Evolutionary conservation across 2,797 vertebrate species (phyloP).

Genomic region (Mallotus villosus): DNA sequence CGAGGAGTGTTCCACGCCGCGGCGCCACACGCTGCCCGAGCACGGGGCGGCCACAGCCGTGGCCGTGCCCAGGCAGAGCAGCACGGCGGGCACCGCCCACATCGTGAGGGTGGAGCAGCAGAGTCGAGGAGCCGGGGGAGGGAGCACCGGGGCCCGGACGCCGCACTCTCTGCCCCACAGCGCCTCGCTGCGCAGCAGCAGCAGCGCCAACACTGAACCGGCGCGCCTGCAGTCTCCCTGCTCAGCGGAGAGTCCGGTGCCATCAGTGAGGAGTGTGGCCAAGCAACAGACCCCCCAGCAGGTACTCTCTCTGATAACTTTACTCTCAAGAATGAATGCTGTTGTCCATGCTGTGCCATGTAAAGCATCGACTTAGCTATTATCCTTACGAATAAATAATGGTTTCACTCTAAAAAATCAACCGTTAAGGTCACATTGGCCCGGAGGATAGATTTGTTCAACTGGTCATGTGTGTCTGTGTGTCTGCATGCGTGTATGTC

Average conservation of each 20-base stretch:
- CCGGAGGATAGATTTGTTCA: neutral
- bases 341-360: too few relatives aligned
- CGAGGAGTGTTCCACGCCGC: conserved; percentile 73
- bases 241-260: conserved; percentile 80
- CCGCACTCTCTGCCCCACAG: conserved; percentile 78
- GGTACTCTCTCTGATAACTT: conserved; percentile 57
- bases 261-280: conserved; percentile 74
- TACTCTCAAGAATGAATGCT: neutral
- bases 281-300: conserved; percentile 73
- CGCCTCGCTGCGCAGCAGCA: conserved; percentile 81
- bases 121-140: conserved; percentile 69
- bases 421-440: neutral
- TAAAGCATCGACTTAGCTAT: too few relatives aligned
- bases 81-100: conserved; percentile 83
- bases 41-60: conserved; percentile 64
- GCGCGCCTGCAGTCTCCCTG: conserved; percentile 76
- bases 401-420: neutral
- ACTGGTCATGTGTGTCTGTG: neutral
- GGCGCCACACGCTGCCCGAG: conserved; percentile 57
- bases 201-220: conserved; percentile 79
- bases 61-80: conserved; percentile 84
- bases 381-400: neutral
- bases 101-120: conserved; percentile 82
- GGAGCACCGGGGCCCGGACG: conserved; percentile 70
- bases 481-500: neutral